Evolutionary conservation across 1,140 invertebrate genomes (phyloP).

Genomic region (Phthorimaea operculella): DNA sequence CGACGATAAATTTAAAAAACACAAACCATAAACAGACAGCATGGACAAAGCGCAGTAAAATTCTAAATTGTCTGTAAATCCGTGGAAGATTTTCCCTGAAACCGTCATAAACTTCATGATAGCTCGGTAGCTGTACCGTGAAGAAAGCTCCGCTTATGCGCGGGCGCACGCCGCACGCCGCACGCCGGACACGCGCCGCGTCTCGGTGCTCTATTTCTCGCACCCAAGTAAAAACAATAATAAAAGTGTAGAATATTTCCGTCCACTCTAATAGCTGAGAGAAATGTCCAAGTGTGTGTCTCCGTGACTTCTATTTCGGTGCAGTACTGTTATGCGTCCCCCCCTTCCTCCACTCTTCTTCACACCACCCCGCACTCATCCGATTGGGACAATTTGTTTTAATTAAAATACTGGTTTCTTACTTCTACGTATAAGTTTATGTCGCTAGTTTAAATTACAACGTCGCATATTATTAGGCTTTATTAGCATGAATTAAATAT

Average conservation of each 20-base stretch:
- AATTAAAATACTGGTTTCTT: neutral
- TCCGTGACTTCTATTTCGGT: neutral
- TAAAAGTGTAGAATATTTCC: conserved; percentile 1
- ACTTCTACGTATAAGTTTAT: too few relatives aligned
- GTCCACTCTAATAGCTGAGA: neutral
- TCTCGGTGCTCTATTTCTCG: neutral
- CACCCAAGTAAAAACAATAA: neutral
- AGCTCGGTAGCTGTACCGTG: too few relatives aligned
- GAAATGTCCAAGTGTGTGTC: conserved; percentile 1
- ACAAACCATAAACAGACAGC: too few relatives aligned
- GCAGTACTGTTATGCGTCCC: neutral
- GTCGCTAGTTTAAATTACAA: neutral
- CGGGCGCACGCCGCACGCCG: too few relatives aligned
- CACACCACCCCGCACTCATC: neutral
- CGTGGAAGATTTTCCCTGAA: too few relatives aligned
- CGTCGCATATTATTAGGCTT: neutral
- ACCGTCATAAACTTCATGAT: too few relatives aligned
- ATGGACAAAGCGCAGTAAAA: too few relatives aligned
- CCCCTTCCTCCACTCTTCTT: too few relatives aligned
- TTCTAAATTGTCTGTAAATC: too few relatives aligned
- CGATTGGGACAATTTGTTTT: neutral
- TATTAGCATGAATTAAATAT: neutral
- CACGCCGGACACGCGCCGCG: neutral
- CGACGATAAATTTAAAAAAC: too few relatives aligned
- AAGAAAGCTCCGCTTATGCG: too few relatives aligned